phyloP scores from a whole-genome alignment of 2,113 vertebrate genomes.

The Plestiodon gilberti region DNA sequence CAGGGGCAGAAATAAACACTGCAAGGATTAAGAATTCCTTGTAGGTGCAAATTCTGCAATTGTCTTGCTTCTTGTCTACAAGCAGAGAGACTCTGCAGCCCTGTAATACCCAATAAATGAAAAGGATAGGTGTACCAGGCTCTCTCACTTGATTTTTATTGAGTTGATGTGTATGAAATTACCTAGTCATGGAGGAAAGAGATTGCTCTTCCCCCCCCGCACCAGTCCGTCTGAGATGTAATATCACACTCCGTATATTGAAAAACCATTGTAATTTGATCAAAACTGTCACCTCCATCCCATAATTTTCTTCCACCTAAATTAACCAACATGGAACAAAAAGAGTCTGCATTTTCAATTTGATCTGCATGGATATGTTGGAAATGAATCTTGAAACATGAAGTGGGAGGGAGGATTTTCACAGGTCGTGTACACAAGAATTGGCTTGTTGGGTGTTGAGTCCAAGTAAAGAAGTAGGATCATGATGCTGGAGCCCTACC shows the following conservation, averaged over 20 bases:
- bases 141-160: slow-evolving; percentile 8
- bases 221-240: background rate
- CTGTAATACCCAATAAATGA: slow-evolving; percentile 17
- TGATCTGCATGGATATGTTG: background rate
- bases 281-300: slow-evolving; percentile 25
- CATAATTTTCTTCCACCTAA: slow-evolving; percentile 4
- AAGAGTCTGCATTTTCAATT: background rate
- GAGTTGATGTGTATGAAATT: slow-evolving; percentile 36
- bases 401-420: background rate
- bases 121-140: background rate
- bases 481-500: background rate
- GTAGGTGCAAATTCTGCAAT: background rate
- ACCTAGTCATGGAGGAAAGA: slow-evolving; percentile 29
- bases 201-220: background rate
- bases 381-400: background rate
- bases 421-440: background rate
- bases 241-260: slow-evolving; percentile 20
- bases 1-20: background rate
- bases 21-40: slow-evolving; percentile 8
- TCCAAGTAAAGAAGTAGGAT: too few relatives aligned
- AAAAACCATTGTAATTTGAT: slow-evolving; percentile 25
- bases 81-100: background rate
- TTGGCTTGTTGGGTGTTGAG: too few relatives aligned
- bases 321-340: background rate
- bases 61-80: slow-evolving; percentile 3